Base-by-base conservation (phyloP, 2,113 vertebrate species). In the Atlantisia rogersi region DNA sequence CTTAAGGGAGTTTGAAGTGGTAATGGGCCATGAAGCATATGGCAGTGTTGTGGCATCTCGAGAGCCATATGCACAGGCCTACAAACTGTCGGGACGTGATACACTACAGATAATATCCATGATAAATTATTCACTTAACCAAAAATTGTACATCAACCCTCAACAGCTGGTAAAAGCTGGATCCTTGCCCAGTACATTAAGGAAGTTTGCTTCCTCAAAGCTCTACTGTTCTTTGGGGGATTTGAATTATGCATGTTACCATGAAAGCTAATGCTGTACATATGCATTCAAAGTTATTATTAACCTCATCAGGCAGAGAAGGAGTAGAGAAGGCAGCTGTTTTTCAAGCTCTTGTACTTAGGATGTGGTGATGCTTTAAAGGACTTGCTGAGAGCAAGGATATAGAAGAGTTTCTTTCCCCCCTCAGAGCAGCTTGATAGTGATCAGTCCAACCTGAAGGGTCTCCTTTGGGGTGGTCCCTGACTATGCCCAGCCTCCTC, bases 61-160 rank as follows among this genome's bases (percentile, higher is more conserved):
- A 97, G 96, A 97, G 97, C 97, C 97, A 93, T 96, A 98, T 96
- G 96, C 39, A 94, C 94, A 94, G 96, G 95, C 97, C 95, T 93
- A 94, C 97, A 97, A 94, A 97, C 96, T 94, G 95, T 92, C 25
- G 60, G 94, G 96, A 97, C 96, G 96, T 94, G 97, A 97, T 96
- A 97, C 97, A 95, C 96, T 87, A 92, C 92, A 97, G 96, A 97
- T 97, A 96, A 97, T 95, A 97, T 96, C 95, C 95, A 82, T 96
- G 94, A 97, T 98, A 97, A 98, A 97, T 97, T 97, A 98, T 97
- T 97, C 98, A 97, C 97, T 97, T 97, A 97, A 97, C 97, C 98
- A 97, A 97, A 98, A 98, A 97, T 97, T 92, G 96, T 95, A 97
- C 95, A 96, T 97, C 95, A 97, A 96, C 97, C 97, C 96, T 90